Evolutionary conservation across 2,888 invertebrate genomes (phyloP).

Genomic region (Drosophila falleni): DNA sequence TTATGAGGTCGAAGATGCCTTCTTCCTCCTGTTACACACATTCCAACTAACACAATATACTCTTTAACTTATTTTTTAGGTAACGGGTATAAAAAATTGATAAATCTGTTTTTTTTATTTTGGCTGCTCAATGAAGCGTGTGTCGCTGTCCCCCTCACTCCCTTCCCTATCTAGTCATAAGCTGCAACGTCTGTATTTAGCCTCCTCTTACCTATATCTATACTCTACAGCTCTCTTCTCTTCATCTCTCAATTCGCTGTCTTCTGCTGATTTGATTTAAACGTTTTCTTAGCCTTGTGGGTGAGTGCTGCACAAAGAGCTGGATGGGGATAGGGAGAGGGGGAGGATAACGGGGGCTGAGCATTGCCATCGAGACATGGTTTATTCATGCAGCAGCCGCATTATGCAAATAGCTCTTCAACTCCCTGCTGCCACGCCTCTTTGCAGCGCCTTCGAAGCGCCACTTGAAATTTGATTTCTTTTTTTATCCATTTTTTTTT

Average conservation of each 20-base stretch:
- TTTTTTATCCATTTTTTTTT: constrained; percentile 32
- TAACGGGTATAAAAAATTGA: constrained; percentile 4
- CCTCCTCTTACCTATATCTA: neutral
- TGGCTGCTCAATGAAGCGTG: constrained; percentile 68
- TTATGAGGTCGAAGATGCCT: too few relatives aligned
- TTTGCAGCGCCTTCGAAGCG: constrained; percentile 50
- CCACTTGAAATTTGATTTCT: constrained; percentile 78
- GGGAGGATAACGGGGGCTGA: neutral
- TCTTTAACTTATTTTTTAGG: neutral
- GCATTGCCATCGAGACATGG: constrained; percentile 65
- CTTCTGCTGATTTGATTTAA: constrained; percentile 73
- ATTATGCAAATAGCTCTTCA: constrained; percentile 75
- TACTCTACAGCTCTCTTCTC: neutral
- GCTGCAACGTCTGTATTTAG: constrained; percentile 32
- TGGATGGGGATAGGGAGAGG: neutral
- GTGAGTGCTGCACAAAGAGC: constrained; percentile 20
- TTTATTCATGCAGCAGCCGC: constrained; percentile 80
- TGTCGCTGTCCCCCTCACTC: neutral
- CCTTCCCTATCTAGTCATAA: constrained; percentile 48
- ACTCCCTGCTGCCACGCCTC: constrained; percentile 45
- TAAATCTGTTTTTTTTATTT: constrained; percentile 16
- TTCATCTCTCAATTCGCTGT: constrained; percentile 21
- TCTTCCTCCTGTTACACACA: too few relatives aligned
- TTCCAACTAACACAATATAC: too few relatives aligned
- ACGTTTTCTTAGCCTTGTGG: constrained; percentile 58